phyloP scores from a whole-genome alignment of 2,888 invertebrate genomes.

The Pammene aurita region DNA sequence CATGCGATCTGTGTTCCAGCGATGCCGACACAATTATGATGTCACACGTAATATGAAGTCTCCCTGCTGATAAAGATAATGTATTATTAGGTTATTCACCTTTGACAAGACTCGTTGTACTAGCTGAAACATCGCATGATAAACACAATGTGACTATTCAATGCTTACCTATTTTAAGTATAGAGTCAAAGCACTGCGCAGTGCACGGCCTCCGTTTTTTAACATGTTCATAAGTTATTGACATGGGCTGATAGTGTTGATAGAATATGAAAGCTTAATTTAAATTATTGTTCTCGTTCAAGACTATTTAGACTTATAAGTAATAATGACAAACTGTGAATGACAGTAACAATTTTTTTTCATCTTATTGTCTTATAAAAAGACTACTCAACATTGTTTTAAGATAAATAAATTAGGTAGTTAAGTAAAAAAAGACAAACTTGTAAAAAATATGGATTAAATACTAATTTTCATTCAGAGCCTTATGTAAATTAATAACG shows the following conservation, averaged over 20 bases:
- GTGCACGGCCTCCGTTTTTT: constrained; percentile 60
- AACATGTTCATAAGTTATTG: constrained; percentile 33
- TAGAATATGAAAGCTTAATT: too few species aligned
- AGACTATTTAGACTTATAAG: too few species aligned
- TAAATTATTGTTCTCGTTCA: too few species aligned
- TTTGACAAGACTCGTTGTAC: constrained; percentile 58
- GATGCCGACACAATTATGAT: constrained; percentile 69
- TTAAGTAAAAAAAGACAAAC: too few species aligned
- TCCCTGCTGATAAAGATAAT: constrained; percentile 73
- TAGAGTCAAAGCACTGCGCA: constrained; percentile 58
- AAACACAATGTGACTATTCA: constrained; percentile 64
- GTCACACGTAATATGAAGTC: constrained; percentile 68
- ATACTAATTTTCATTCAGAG: too few species aligned
- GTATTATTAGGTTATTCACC: constrained; percentile 69
- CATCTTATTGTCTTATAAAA: too few species aligned
- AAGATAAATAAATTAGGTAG: too few species aligned
- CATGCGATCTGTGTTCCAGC: neutral
- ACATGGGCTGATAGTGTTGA: constrained; percentile 51
- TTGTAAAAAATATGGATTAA: too few species aligned
- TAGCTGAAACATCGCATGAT: constrained; percentile 66
- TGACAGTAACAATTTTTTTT: too few species aligned
- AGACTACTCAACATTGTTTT: too few species aligned
- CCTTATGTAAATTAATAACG: too few species aligned
- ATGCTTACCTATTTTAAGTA: constrained; percentile 59
- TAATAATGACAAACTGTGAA: too few species aligned